These are phyloP conservation scores for Meles meles DNA, from an alignment of 2,113 vertebrate genomes.

Conservation along the genomic window DNA sequence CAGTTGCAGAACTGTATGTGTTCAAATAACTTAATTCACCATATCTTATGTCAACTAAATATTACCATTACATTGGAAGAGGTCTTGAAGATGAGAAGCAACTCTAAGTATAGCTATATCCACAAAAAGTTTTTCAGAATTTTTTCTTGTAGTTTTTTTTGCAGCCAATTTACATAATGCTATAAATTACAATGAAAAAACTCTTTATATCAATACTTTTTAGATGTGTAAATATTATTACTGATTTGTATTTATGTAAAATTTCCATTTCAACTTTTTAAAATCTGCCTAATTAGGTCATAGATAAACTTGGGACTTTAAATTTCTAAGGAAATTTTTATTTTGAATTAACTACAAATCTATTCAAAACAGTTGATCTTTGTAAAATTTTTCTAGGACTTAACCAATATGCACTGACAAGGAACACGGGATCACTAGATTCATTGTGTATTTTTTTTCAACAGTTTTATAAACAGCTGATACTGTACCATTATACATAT, in stretches of 20 bases:
- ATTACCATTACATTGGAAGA: background rate
- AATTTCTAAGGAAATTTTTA: background rate
- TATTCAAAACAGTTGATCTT: background rate
- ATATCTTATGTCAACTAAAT: background rate
- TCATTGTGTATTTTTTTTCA: background rate
- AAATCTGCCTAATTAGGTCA: background rate
- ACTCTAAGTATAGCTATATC: background rate
- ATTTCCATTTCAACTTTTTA: background rate
- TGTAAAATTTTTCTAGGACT: background rate
- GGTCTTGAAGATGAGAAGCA: background rate
- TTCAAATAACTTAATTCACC: background rate
- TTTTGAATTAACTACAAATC: background rate
- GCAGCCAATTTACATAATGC: background rate
- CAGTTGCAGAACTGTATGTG: background rate
- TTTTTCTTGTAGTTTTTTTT: background rate
- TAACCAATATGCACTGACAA: background rate
- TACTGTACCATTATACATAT: background rate
- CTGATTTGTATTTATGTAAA: background rate
- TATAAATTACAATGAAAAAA: background rate
- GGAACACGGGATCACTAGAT: background rate
- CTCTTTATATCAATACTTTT: background rate
- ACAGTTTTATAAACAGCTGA: background rate
- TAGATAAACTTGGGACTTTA: background rate
- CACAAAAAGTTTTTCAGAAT: background rate
- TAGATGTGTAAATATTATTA: background rate